These are phyloP conservation scores for Paralvinella palmiformis DNA, from an alignment of 1,140 invertebrate species.

Conservation along the genomic window DNA sequence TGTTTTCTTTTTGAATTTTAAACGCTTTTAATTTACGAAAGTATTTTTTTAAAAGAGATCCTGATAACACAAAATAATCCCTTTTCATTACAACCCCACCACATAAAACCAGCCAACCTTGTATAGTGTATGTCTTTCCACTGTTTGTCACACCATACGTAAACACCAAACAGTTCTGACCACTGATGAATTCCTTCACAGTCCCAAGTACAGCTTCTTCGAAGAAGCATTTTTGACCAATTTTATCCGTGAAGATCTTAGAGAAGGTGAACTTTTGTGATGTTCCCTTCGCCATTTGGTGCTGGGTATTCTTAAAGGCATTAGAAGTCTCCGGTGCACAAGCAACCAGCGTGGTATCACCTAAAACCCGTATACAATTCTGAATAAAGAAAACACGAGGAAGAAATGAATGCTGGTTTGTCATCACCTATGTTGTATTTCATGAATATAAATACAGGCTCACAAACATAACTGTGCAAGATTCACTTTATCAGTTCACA, in stretches of 20 bases:
- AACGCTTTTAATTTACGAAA: too few species aligned
- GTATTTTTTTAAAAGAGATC: too few species aligned
- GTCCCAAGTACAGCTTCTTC: constrained; percentile 74
- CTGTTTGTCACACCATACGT: constrained; percentile 79
- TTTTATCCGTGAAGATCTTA: constrained; percentile 72
- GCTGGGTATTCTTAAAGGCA: constrained; percentile 35
- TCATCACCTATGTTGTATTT: too few species aligned
- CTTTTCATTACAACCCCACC: too few species aligned
- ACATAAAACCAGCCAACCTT: too few species aligned
- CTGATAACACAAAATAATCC: too few species aligned
- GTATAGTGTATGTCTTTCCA: constrained; percentile 84
- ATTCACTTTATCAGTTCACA: too few species aligned
- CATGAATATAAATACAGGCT: too few species aligned
- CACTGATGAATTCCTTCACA: constrained; percentile 64
- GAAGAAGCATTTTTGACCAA: constrained; percentile 78
- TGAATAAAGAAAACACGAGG: constrained; percentile 16
- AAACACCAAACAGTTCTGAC: constrained; percentile 71
- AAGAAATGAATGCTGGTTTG: too few species aligned
- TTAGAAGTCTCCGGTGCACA: constrained; percentile 39
- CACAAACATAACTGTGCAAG: too few species aligned
- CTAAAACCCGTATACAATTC: constrained; percentile 33
- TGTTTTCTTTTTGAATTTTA: too few species aligned
- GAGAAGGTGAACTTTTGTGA: constrained; percentile 55
- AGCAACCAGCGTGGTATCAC: constrained; percentile 27
- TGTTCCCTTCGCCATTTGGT: constrained; percentile 28